Evolutionary conservation across 2,113 vertebrate species (phyloP), one percentile per base, ranked within the genome.

Genomic region (Carassius carassius): DNA sequence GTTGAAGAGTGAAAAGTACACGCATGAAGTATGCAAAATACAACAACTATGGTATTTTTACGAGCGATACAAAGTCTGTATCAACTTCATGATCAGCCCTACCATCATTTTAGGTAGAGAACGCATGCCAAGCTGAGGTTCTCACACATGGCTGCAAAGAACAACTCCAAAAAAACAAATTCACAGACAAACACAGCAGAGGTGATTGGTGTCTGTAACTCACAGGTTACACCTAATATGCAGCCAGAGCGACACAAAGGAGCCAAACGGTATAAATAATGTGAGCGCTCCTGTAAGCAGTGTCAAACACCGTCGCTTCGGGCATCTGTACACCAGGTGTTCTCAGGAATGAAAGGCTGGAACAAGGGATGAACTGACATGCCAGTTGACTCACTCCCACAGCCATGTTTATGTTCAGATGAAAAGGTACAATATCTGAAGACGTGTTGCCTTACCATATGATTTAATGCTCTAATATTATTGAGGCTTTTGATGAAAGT

Each of bases 271-370:
- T 60, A 19, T 54, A 69, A 84, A 79, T 72, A 37, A 79, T 29
- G 12, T 1, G 56, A 56, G 13, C 14, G 10, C 78, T 49, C 17
- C 8, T 1, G 14, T 56, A 21, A 74, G 4, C 25, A 16, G 16
- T 47, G 17, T 29, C 11, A 67, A 67, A 78, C 21, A 70, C 17
- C 17, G n/a, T 9, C 29, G 32, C 58, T 82, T 25, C 41, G 83
- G 81, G 25, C 82, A 78, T 84, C 83, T 88, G 84, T 47, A 23
- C 12, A 12, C 85, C 89, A 91, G 89, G 80, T 91, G 89, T 78
- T 76, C 5, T 84, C 84, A 32, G 58, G 82, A 85, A 84, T 84
- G 78, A 75, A 69, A 13, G 70, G 56, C n/a, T 21, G 4, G 65
- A 44, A 37, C n/a, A 74, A 35, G n/a, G 25, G 32, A n/a, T 23